Percentiles rank a stretch among this genome's conserved stretches.
Evolutionary conservation across 1,140 invertebrate species (phyloP).

Genomic region (Drosophila chauvacae): DNA sequence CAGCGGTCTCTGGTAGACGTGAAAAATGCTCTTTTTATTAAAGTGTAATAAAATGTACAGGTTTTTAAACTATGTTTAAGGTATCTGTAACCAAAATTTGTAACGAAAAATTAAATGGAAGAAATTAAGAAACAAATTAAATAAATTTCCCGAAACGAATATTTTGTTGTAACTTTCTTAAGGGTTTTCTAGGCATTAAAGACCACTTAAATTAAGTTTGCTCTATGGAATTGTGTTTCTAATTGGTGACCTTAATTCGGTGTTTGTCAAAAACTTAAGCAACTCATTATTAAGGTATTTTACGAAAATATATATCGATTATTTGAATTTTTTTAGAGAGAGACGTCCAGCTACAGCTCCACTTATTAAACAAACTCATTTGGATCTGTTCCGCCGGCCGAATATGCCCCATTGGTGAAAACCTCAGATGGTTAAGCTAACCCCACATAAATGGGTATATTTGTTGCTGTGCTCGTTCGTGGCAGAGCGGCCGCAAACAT

Average conservation of each 20-base stretch:
- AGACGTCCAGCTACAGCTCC: background rate
- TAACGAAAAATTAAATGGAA: too few species aligned
- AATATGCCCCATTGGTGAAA: slow-evolving; percentile 1
- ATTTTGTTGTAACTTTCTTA: too few species aligned
- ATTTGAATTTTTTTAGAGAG: background rate
- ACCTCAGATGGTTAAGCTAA: slow-evolving; percentile 31
- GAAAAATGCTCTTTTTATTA: background rate
- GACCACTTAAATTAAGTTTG: background rate
- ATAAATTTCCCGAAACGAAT: too few species aligned
- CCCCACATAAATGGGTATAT: slow-evolving; percentile 29
- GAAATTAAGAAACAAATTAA: background rate
- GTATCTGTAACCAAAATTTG: too few species aligned
- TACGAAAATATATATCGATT: background rate
- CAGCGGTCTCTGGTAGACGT: slow-evolving; percentile 1
- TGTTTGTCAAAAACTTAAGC: background rate
- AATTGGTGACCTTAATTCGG: background rate
- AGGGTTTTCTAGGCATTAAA: background rate
- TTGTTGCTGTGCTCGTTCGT: slow-evolving; percentile 15
- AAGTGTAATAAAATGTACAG: too few species aligned
- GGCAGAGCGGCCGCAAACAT: slow-evolving; percentile 57
- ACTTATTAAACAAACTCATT: background rate
- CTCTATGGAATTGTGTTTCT: background rate
- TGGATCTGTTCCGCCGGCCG: slow-evolving; percentile 10
- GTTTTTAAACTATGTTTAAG: too few species aligned
- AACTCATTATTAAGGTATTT: background rate